phyloP scores from a whole-genome alignment of 2,113 vertebrate genomes.

The Aegithalos caudatus region DNA sequence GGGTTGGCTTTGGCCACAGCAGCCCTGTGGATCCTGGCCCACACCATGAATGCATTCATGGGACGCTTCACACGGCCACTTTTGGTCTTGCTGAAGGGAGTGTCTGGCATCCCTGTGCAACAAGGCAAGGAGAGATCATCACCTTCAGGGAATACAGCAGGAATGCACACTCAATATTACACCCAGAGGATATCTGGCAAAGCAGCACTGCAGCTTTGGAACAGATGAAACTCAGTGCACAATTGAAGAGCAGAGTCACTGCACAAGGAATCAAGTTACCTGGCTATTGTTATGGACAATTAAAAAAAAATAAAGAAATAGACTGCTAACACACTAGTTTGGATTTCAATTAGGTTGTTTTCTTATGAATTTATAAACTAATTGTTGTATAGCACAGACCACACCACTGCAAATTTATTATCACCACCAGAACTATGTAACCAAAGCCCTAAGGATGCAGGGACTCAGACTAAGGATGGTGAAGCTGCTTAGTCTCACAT shows the following conservation, averaged over 20 bases:
- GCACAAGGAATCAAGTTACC: not conserved
- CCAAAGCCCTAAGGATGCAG: not conserved
- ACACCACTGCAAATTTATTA: not conserved
- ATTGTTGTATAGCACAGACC: fast-evolving
- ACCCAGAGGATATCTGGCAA: not conserved
- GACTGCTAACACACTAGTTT: not conserved
- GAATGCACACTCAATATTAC: not conserved
- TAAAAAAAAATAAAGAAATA: not conserved
- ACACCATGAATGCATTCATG: conserved; percentile 88
- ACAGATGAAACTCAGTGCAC: not conserved
- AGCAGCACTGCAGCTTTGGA: not conserved
- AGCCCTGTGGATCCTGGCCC: conserved; percentile 79
- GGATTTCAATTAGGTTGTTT: not conserved
- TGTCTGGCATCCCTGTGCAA: conserved; percentile 72
- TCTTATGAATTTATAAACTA: not conserved
- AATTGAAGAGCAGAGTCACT: not conserved
- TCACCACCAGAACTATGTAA: not conserved
- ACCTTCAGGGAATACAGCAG: not conserved
- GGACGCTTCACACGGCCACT: conserved; percentile 81
- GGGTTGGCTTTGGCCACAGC: conserved; percentile 76
- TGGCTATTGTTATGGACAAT: not conserved
- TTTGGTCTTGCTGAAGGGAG: conserved; percentile 72
- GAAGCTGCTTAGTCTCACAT: not conserved
- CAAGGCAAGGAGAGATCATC: conserved; percentile 40
- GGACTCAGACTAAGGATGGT: too few relatives aligned